phyloP scores from a whole-genome alignment of 2,888 invertebrate species.

The Hyposoter dolosus region DNA sequence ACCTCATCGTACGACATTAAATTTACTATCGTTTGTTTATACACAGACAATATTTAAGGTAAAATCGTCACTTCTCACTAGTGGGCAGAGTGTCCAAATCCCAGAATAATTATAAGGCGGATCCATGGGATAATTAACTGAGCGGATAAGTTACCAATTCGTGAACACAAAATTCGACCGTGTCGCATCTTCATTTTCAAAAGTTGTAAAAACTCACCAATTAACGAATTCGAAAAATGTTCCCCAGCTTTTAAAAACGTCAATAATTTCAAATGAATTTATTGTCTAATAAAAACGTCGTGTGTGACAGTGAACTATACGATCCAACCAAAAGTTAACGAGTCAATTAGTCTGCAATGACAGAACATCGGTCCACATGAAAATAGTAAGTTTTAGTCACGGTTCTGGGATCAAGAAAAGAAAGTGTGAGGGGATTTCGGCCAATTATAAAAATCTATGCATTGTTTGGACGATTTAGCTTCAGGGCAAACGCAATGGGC shows the following conservation, averaged over 20 bases:
- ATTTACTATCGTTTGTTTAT: neutral
- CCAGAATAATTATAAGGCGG: neutral
- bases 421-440: conserved; percentile 16
- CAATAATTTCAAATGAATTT: neutral
- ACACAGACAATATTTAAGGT: neutral
- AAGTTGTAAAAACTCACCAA: neutral
- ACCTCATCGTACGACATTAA: neutral
- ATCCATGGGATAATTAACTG: neutral
- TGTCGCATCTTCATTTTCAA: neutral
- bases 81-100: neutral
- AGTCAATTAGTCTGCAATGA: conserved; percentile 36
- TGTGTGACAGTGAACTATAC: neutral
- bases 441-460: conserved; percentile 57
- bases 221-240: neutral
- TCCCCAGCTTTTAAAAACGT: neutral
- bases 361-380: conserved; percentile 9
- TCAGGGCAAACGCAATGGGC: conserved; percentile 20
- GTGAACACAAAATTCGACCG: too few species aligned
- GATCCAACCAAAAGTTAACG: conserved; percentile 12
- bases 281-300: neutral
- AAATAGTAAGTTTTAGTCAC: conserved; percentile 41
- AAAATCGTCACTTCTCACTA: neutral
- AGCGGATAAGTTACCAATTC: neutral
- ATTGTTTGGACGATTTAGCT: conserved; percentile 47
- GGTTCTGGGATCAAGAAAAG: conserved; percentile 17